Evolutionary conservation across 2,888 invertebrate species (phyloP).

Genomic region (Phlogophora meticulosa): DNA sequence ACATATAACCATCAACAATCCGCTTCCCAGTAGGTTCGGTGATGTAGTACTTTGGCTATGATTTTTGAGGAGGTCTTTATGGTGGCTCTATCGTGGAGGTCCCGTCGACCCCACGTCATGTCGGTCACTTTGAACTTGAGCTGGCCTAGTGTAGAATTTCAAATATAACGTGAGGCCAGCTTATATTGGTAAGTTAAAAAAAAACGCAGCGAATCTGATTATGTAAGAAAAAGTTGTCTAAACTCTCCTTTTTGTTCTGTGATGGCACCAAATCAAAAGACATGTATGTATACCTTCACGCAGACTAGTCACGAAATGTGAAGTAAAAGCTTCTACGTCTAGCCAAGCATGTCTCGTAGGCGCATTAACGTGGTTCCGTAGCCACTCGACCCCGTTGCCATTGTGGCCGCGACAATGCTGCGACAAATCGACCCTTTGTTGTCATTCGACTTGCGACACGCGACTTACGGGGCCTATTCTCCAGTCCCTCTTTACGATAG

Average conservation of each 20-base stretch:
- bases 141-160: too few relatives aligned
- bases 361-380: conserved; percentile 74
- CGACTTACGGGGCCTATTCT: conserved; percentile 65
- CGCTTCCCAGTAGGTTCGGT: not conserved
- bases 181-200: too few relatives aligned
- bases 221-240: not conserved
- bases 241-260: not conserved
- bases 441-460: conserved; percentile 73
- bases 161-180: too few relatives aligned
- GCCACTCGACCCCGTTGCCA: conserved; percentile 78
- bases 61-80: not conserved
- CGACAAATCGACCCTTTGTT: conserved; percentile 85
- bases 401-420: conserved; percentile 79
- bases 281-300: conserved; percentile 10
- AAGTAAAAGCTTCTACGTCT: conserved; percentile 46
- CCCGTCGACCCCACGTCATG: too few relatives aligned
- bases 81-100: not conserved
- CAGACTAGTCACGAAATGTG: conserved; percentile 29
- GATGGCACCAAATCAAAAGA: conserved; percentile 1
- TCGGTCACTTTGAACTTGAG: too few relatives aligned
- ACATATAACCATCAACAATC: not conserved
- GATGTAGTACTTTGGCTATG: not conserved
- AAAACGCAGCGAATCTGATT: too few relatives aligned
- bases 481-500: conserved; percentile 32
- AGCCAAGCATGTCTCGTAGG: conserved; percentile 62